A percentile compares a stretch with the other conserved stretches of the same genome.
These are phyloP conservation scores for Astropecten irregularis DNA, from an alignment of 53 echinoderm and acorn worm genomes.

Conservation along the genomic window DNA sequence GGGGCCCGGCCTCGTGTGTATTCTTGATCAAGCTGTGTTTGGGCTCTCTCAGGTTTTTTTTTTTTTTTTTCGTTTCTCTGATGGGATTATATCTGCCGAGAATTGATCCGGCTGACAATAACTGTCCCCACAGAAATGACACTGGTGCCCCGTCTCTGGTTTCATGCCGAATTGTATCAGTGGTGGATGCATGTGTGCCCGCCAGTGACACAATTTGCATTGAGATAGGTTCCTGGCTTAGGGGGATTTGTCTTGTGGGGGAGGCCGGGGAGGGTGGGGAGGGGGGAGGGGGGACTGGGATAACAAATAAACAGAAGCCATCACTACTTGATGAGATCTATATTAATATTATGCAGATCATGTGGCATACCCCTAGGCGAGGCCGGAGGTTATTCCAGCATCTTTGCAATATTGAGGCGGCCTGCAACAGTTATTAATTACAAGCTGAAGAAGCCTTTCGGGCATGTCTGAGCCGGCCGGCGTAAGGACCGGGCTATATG, in stretches of 20 bases:
- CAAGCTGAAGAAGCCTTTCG: neutral
- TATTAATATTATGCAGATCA: slow-evolving; percentile 38
- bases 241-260: no score
- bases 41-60: no score
- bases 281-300: neutral
- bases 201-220: slow-evolving; percentile 53
- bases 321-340: neutral
- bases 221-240: slow-evolving; percentile 9
- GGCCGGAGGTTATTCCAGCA: neutral
- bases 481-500: no score
- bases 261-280: no score
- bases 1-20: no score
- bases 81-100: slow-evolving; percentile 40
- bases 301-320: neutral
- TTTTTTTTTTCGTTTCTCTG: no score
- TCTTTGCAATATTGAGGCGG: slow-evolving; percentile 11
- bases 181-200: no score
- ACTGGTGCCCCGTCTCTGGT: slow-evolving; percentile 33
- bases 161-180: slow-evolving; percentile 42
- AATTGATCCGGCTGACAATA: slow-evolving; percentile 47
- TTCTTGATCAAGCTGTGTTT: slow-evolving; percentile 40
- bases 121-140: slow-evolving; percentile 39
- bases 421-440: slow-evolving; percentile 55
- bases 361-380: neutral
- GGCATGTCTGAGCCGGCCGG: no score